phyloP scores from a whole-genome alignment of 2,797 vertebrate genomes.

The Betta splendens region DNA sequence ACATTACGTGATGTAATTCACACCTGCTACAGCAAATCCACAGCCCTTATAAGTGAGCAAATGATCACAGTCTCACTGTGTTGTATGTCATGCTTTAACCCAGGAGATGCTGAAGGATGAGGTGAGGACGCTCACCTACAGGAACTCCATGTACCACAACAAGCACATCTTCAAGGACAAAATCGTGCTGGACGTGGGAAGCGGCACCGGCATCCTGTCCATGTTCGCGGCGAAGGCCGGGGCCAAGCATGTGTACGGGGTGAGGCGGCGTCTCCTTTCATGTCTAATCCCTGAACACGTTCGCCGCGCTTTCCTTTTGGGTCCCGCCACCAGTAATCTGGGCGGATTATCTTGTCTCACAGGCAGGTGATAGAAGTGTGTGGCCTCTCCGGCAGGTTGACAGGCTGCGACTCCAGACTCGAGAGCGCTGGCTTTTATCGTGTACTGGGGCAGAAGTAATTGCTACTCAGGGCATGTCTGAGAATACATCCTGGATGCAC shows the following conservation, averaged over 20 bases:
- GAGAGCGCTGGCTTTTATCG: slow-evolving; percentile 36
- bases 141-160: slow-evolving; percentile 99
- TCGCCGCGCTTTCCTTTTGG: too few species aligned
- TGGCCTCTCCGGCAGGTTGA: slow-evolving; percentile 26
- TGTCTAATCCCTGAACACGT: slow-evolving; percentile 30
- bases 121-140: slow-evolving; percentile 95
- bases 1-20: slow-evolving; percentile 40
- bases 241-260: slow-evolving; percentile 97
- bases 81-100: slow-evolving; percentile 70
- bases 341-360: slow-evolving; percentile 14
- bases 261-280: slow-evolving; percentile 70
- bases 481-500: slow-evolving; percentile 29
- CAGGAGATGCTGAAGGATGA: slow-evolving; percentile 99
- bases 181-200: slow-evolving; percentile 95
- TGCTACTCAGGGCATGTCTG: slow-evolving; percentile 51
- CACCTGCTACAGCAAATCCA: not conserved
- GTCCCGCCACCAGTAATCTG: not conserved
- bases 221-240: slow-evolving; percentile 99
- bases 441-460: slow-evolving; percentile 42
- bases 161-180: slow-evolving; percentile 99
- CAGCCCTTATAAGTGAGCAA: too few species aligned
- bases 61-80: too few species aligned
- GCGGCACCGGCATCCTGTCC: slow-evolving; percentile 96
- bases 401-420: slow-evolving; percentile 15
- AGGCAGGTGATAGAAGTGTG: slow-evolving; percentile 35